Conservation (phyloP, 2,113 vertebrate genomes). For the Ahaetulla prasina region DNA sequence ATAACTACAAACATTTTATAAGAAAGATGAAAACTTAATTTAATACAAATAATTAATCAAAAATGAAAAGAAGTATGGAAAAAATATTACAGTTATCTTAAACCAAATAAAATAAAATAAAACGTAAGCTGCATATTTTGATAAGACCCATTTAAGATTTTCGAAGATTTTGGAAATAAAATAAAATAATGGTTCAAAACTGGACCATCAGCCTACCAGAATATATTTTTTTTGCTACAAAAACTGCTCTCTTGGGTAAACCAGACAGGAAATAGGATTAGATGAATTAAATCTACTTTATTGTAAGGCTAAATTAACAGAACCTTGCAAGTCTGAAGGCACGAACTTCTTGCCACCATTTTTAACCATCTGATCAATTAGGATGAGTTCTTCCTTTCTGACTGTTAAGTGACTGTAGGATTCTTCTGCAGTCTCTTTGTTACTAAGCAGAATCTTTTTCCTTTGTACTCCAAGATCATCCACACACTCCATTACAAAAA, state of each 20-base stretch:
- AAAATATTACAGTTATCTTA: background rate
- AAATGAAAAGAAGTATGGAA: background rate
- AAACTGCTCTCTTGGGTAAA: background rate
- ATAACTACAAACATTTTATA: background rate
- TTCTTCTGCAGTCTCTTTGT: background rate
- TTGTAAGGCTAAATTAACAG: background rate
- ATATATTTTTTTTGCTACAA: background rate
- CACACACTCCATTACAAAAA: background rate
- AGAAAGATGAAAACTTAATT: background rate
- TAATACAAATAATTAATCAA: background rate
- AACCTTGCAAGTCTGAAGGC: background rate
- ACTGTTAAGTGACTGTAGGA: background rate
- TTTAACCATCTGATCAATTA: background rate
- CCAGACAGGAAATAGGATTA: background rate
- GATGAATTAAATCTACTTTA: background rate
- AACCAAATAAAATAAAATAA: background rate
- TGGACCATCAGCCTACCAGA: background rate
- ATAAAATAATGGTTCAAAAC: background rate
- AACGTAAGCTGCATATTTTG: background rate
- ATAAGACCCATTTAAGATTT: background rate
- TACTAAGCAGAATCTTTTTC: background rate
- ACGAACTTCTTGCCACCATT: background rate
- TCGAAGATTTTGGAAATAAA: background rate
- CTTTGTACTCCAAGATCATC: background rate
- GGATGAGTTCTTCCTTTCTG: background rate